Base-by-base conservation (phyloP, 2,888 invertebrate genomes). In the Diachrysia chrysitis region DNA sequence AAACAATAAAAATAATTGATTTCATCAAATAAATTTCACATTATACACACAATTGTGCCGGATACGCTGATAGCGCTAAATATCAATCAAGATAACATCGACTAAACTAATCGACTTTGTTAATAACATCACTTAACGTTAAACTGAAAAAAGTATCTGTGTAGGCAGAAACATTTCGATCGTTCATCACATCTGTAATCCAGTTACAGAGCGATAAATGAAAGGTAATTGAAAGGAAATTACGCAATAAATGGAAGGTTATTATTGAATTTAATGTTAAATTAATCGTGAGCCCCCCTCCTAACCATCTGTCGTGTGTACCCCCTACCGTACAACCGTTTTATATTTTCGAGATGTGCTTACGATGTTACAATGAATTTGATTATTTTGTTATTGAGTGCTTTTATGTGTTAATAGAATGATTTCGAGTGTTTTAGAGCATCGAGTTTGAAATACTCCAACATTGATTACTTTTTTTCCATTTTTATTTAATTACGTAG, bases 221-320 rank as follows among this genome's bases (percentile, higher is more conserved):
- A 92, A 92, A 91, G 87, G 93, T 93, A 94, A 95, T 95, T 94
- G 95, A 89, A 89, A 93, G 95, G 95, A 95, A 95, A 95, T 95
- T 94, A 94, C 93, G 92, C 93, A 93, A 94, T 94, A 94, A 95
- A 94, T 94, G 94, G 92, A 85, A 90, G 89, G 93, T 93, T 95
- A 94, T 94, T 94, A 95, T 95, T 95, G 94, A 95, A 94, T 95
- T 94, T 94, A 94, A 95, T 94, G 94, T 94, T 92, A 92, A 94
- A 95, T 95, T 94, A 94, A 94, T 92, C 93, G 92, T 81, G 80
- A 87, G 83, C 85, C 89, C 90, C 91, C 90, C 89, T 86, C 84
- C 85, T 86, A 85, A 82, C 87, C 95, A 95, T 94, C 94, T 95
- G 95, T 90, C 94, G 93, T 86, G 83, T 85, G 81, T 85, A 85